Evolutionary conservation across 2,888 invertebrate genomes (phyloP).

Genomic region (Chymomyza procnemis): DNA sequence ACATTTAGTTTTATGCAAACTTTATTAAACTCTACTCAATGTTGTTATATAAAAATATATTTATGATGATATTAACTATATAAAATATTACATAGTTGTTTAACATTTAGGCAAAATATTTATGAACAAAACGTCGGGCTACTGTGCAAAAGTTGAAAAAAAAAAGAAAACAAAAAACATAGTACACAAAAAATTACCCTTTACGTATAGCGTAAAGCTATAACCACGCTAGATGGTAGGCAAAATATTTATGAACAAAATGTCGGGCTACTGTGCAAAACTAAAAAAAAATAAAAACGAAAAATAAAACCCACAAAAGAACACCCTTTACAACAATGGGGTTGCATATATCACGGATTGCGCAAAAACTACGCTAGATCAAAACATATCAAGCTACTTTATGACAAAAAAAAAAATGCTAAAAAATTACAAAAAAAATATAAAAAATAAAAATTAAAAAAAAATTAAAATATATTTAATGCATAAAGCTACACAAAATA

Average conservation of each 20-base stretch:
- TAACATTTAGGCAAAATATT: constrained; percentile 5
- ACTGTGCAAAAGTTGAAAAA: constrained; percentile 34
- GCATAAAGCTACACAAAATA: constrained; percentile 3
- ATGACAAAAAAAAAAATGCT: not conserved
- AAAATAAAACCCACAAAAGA: constrained; percentile 1
- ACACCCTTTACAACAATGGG: constrained; percentile 17
- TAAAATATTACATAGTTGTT: not conserved
- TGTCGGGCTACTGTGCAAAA: constrained; percentile 58
- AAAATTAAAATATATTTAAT: not conserved
- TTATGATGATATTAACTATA: constrained; percentile 13
- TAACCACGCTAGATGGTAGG: too few relatives aligned
- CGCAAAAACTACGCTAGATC: not conserved
- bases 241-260: not conserved
- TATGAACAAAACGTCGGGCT: constrained; percentile 50
- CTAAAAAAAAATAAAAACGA: not conserved
- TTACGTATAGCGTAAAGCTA: too few relatives aligned
- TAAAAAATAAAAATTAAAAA: constrained; percentile 10
- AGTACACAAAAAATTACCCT: not conserved
- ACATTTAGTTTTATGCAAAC: constrained; percentile 38
- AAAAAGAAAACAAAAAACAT: not conserved
- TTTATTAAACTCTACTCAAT: constrained; percentile 36
- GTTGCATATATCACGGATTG: constrained; percentile 59
- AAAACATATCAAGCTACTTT: not conserved
- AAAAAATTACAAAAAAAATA: not conserved
- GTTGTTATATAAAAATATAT: constrained; percentile 18